phyloP scores from a whole-genome alignment of 2,113 vertebrate genomes.

The Halichoeres trimaculatus region DNA sequence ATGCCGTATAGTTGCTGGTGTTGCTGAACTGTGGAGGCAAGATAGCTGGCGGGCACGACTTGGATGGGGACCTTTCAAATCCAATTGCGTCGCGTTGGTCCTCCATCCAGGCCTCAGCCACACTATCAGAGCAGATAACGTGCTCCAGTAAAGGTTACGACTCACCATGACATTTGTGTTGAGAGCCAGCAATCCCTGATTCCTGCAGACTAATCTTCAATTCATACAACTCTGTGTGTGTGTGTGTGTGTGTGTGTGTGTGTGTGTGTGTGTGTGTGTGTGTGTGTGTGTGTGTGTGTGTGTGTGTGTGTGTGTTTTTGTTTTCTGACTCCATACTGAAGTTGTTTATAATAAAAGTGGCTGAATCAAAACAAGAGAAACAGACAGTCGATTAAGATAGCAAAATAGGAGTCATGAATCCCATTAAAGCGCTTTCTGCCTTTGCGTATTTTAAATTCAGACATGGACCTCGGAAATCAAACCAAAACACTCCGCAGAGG shows the following conservation, averaged over 20 bases:
- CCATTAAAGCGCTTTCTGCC: conserved; percentile 42
- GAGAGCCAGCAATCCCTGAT: conserved; percentile 73
- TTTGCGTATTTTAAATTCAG: conserved; percentile 31
- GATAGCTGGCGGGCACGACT: conserved; percentile 75
- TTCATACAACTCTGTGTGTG: conserved; percentile 40
- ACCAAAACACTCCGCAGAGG: conserved; percentile 17
- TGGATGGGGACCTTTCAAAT: conserved; percentile 85
- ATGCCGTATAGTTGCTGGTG: conserved; percentile 57
- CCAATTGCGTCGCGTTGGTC: conserved; percentile 71
- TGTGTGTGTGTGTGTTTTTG: conserved; percentile 13
- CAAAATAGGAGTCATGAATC: conserved; percentile 48
- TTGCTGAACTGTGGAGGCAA: conserved; percentile 78
- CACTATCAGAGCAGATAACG: conserved; percentile 83
- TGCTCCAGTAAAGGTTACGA: conserved; percentile 83
- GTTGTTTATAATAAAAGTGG: conserved; percentile 54
- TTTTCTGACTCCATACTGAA: conserved; percentile 15
- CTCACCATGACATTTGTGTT: conserved; percentile 84
- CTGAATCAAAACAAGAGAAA: conserved; percentile 45
- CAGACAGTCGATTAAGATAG: conserved; percentile 54
- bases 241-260: conserved; percentile 20
- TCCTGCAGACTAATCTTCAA: conserved; percentile 66
- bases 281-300: conserved; percentile 14
- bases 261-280: conserved; percentile 24
- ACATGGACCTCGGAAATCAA: conserved; percentile 15
- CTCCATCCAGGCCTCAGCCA: conserved; percentile 61